Evolutionary conservation across 1,140 invertebrate species (phyloP).

Genomic region (Hydropsyche tenuis): DNA sequence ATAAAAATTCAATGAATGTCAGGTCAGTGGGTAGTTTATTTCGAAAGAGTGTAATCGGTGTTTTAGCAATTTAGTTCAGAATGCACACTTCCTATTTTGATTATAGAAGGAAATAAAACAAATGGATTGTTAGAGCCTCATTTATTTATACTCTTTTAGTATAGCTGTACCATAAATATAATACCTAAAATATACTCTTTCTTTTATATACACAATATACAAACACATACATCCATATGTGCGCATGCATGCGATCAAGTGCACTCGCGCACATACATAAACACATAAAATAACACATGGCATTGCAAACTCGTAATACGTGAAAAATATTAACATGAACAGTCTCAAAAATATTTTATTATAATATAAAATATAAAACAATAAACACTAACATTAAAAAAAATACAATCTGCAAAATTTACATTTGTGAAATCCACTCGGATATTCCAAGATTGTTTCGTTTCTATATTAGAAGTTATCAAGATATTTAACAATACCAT

Average conservation of each 20-base stretch:
- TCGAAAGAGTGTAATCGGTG: neutral
- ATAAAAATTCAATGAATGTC: too few relatives aligned
- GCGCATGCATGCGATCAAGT: neutral
- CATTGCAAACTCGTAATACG: constrained; percentile 28
- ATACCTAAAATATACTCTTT: constrained; percentile 38
- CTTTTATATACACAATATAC: constrained; percentile 34
- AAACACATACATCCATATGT: constrained; percentile 17
- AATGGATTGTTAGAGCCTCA: constrained; percentile 34
- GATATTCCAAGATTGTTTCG: too few relatives aligned
- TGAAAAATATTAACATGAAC: constrained; percentile 41
- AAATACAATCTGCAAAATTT: too few relatives aligned
- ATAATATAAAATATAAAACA: constrained; percentile 34
- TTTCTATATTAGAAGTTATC: neutral
- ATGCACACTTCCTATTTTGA: neutral
- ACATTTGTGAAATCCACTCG: too few relatives aligned
- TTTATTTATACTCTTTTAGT: constrained; percentile 38
- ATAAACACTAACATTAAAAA: constrained; percentile 17
- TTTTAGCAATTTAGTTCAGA: neutral
- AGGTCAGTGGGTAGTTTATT: neutral
- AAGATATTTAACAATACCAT: neutral
- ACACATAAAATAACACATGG: constrained; percentile 27
- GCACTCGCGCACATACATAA: constrained; percentile 16
- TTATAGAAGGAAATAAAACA: neutral
- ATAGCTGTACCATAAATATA: constrained; percentile 34
- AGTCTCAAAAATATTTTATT: constrained; percentile 36